Conservation (phyloP, 1,140 invertebrate genomes). For the Dinothrombium tinctorium region DNA sequence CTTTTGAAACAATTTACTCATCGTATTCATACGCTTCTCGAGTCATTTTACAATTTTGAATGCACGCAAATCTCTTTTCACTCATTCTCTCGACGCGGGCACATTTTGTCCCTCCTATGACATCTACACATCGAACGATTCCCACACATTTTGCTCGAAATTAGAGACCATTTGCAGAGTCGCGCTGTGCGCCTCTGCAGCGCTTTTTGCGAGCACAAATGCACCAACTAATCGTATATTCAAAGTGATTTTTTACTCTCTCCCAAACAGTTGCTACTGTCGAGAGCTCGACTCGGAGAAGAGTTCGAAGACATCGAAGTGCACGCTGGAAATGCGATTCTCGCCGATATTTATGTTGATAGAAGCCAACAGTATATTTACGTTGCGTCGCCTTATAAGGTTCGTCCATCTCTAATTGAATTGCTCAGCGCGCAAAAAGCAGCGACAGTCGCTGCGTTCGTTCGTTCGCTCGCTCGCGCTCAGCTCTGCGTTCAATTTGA, state of each 20-base stretch:
- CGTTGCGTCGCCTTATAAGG: slow-evolving; percentile 40
- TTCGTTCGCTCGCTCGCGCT: too few relatives aligned
- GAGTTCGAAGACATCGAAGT: slow-evolving; percentile 52
- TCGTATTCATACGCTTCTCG: too few relatives aligned
- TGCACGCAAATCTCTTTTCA: too few relatives aligned
- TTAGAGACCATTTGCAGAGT: background rate
- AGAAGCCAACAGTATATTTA: slow-evolving; percentile 45
- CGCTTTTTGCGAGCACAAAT: background rate
- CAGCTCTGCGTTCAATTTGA: too few relatives aligned
- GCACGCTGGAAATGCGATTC: slow-evolving; percentile 40
- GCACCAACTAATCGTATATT: background rate
- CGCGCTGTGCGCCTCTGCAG: background rate
- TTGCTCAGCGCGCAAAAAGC: too few relatives aligned
- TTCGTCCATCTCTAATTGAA: slow-evolving; percentile 17
- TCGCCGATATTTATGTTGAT: slow-evolving; percentile 58
- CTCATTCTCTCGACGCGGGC: too few relatives aligned
- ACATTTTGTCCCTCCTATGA: background rate
- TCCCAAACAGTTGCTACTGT: background rate
- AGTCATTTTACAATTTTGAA: too few relatives aligned
- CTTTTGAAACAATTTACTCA: too few relatives aligned
- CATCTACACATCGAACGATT: background rate
- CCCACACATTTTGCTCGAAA: background rate
- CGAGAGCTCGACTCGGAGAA: background rate
- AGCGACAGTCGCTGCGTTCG: too few relatives aligned
- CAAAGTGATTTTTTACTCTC: background rate